Evolutionary conservation across 92 coral and sea anemone genomes (phyloP).

Genomic region (Bergia sp.): DNA sequence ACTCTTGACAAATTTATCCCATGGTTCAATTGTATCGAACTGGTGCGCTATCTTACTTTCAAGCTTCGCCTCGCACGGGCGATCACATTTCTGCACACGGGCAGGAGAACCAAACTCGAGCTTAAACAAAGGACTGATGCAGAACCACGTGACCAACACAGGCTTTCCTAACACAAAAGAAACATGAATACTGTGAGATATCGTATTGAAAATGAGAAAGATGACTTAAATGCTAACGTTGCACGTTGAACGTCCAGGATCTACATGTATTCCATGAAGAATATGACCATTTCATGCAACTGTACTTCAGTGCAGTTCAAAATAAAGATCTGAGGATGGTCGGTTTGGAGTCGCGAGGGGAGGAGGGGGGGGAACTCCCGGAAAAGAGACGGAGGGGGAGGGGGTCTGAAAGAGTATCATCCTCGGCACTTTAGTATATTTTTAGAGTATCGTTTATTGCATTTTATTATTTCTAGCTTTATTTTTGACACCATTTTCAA

Average conservation of each 20-base stretch:
- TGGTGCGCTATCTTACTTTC: conserved; percentile 33
- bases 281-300: too few species aligned
- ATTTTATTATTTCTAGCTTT: too few species aligned
- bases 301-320: too few species aligned
- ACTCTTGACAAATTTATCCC: neutral
- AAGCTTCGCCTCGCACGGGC: conserved; percentile 53
- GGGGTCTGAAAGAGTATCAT: too few species aligned
- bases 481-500: too few species aligned
- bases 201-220: neutral
- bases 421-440: too few species aligned
- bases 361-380: too few species aligned
- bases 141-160: conserved; percentile 90
- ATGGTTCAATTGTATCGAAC: neutral
- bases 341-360: too few species aligned
- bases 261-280: neutral
- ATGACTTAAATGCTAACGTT: neutral
- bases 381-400: too few species aligned
- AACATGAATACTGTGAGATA: neutral
- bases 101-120: conserved; percentile 65
- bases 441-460: too few species aligned
- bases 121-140: conserved; percentile 77
- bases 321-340: too few species aligned
- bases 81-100: conserved; percentile 79
- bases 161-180: conserved; percentile 61
- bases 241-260: neutral